Conservation (phyloP, 1,140 invertebrate genomes). For the Solen grandis region DNA sequence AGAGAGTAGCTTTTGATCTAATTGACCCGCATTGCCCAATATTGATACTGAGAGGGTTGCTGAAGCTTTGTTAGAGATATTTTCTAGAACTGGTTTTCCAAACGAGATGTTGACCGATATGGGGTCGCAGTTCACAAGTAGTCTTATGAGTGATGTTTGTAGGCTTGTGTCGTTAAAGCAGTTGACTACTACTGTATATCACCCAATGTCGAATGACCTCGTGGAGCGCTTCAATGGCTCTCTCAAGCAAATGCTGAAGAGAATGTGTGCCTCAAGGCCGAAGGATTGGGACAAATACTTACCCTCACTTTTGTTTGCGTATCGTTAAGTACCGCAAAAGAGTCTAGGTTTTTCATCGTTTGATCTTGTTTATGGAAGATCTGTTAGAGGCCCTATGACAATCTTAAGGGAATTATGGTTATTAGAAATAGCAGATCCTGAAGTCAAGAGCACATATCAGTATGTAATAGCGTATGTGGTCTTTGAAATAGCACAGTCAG, state of each 20-base stretch:
- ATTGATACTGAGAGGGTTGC: conserved; percentile 37
- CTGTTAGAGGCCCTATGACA: conserved; percentile 63
- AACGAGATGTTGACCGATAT: conserved; percentile 79
- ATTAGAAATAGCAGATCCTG: conserved; percentile 28
- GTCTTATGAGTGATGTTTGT: conserved; percentile 58
- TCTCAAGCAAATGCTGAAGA: conserved; percentile 63
- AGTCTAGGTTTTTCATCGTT: conserved; percentile 67
- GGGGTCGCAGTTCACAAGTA: conserved; percentile 66
- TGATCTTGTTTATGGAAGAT: conserved; percentile 61
- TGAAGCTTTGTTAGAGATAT: conserved; percentile 71
- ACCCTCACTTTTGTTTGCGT: conserved; percentile 57
- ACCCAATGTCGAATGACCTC: conserved; percentile 69
- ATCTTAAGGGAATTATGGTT: conserved; percentile 66
- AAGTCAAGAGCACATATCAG: conserved; percentile 60
- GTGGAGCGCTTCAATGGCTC: conserved; percentile 65
- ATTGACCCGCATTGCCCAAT: conserved; percentile 10
- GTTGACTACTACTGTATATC: conserved; percentile 64
- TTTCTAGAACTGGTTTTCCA: conserved; percentile 78
- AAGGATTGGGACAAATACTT: conserved; percentile 62
- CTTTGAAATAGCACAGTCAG: conserved; percentile 39
- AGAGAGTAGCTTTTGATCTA: conserved; percentile 44
- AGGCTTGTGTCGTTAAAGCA: conserved; percentile 62
- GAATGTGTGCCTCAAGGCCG: conserved; percentile 34
- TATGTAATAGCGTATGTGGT: conserved; percentile 59
- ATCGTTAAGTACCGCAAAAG: conserved; percentile 57